Evolutionary conservation across 2,797 vertebrate genomes (phyloP).

Genomic region (Gymnodraco acuticeps): DNA sequence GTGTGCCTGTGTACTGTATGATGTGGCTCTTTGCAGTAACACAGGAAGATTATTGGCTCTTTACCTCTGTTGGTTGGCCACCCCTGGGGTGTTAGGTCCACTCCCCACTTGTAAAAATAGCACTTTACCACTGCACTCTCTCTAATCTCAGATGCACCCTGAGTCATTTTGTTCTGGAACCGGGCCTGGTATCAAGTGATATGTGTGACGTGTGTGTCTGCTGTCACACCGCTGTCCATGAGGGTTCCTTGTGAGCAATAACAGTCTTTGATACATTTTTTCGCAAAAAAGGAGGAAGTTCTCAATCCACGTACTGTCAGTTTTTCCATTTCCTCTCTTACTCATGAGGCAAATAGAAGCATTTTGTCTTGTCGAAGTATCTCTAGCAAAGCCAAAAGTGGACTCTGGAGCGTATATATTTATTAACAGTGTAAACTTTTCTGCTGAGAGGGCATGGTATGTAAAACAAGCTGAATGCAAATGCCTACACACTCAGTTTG

Average conservation of each 20-base stretch:
- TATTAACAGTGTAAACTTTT: conserved; percentile 11
- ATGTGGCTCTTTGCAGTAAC: too few relatives aligned
- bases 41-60: too few relatives aligned
- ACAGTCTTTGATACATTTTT: conserved; percentile 2
- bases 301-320: conserved; percentile 1
- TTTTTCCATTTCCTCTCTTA: conserved; percentile 52
- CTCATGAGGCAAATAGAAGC: background rate
- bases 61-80: too few relatives aligned
- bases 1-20: too few relatives aligned
- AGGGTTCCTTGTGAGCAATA: conserved; percentile 16
- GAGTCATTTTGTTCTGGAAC: too few relatives aligned
- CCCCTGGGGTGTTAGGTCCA: too few relatives aligned
- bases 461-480: conserved; percentile 18
- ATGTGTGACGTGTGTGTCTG: conserved; percentile 6
- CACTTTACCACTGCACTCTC: too few relatives aligned
- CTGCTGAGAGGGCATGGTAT: background rate
- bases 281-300: conserved; percentile 43
- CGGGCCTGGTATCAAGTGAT: too few relatives aligned
- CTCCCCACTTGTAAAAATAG: too few relatives aligned
- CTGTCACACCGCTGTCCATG: conserved; percentile 7
- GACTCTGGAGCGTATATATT: conserved; percentile 13
- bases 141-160: too few relatives aligned
- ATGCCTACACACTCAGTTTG: conserved; percentile 1
- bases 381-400: conserved; percentile 8
- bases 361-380: conserved; percentile 7